Conservation (phyloP, 2,888 invertebrate genomes). For the Diabrotica balteata region DNA sequence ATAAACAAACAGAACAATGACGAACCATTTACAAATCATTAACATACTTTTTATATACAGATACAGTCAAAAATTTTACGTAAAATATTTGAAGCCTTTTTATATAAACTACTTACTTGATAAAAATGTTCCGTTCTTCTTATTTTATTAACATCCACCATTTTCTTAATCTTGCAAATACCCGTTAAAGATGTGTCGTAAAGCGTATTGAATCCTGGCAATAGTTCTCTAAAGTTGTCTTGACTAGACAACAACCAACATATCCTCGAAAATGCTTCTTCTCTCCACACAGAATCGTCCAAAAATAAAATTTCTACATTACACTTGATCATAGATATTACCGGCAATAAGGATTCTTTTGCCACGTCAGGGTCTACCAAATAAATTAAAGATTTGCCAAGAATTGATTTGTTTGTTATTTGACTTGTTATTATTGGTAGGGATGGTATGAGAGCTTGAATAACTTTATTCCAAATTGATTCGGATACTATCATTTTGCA, state of each 20-base stretch:
- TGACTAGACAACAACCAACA: conserved; percentile 63
- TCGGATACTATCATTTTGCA: conserved; percentile 70
- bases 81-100: too few relatives aligned
- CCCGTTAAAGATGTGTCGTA: conserved; percentile 61
- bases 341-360: conserved; percentile 65
- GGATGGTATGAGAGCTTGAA: conserved; percentile 67
- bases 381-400: conserved; percentile 69
- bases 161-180: conserved; percentile 57
- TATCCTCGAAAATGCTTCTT: conserved; percentile 63
- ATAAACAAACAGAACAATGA: too few relatives aligned
- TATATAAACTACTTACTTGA: conserved; percentile 48
- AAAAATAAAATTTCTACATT: conserved; percentile 63
- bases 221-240: conserved; percentile 57
- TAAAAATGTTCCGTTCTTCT: conserved; percentile 56
- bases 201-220: conserved; percentile 62
- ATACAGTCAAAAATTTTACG: too few relatives aligned
- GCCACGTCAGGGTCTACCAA: conserved; percentile 71
- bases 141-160: conserved; percentile 54
- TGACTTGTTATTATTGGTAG: conserved; percentile 69
- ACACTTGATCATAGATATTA: conserved; percentile 63
- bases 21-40: too few relatives aligned
- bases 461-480: conserved; percentile 67
- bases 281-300: conserved; percentile 56
- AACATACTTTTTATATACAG: too few relatives aligned
- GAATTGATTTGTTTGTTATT: conserved; percentile 61